These are phyloP conservation scores for Origma solitaria DNA, from an alignment of 2,113 vertebrate species.

Conservation along the genomic window DNA sequence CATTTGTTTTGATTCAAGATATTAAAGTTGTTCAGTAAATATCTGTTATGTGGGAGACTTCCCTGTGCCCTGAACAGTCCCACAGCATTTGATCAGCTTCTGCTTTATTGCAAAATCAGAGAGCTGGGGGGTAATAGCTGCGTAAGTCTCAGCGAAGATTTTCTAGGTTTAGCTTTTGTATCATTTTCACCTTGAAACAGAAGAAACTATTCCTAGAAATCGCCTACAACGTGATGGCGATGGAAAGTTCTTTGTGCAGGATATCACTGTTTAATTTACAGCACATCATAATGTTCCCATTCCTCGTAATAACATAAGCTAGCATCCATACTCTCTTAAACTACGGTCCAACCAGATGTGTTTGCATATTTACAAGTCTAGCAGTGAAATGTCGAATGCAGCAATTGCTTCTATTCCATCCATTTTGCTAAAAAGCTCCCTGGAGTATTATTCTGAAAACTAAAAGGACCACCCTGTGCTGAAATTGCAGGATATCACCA, in stretches of 20 bases:
- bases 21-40: not conserved
- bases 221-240: fast-evolving
- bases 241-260: not conserved
- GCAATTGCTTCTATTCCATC: not conserved
- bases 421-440: not conserved
- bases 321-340: not conserved
- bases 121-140: not conserved
- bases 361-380: slow-evolving; percentile 30
- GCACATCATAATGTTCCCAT: not conserved
- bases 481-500: not conserved
- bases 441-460: not conserved
- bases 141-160: not conserved
- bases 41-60: not conserved
- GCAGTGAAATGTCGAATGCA: slow-evolving; percentile 1
- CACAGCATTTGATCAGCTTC: not conserved
- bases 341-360: not conserved
- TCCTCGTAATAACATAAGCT: not conserved
- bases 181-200: not conserved
- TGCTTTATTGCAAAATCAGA: not conserved
- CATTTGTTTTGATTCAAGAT: slow-evolving; percentile 49
- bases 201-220: not conserved
- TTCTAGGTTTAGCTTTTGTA: not conserved
- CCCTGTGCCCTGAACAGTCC: not conserved
- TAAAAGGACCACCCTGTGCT: not conserved
- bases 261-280: not conserved